These are phyloP conservation scores for Blastobasis adustella DNA, from an alignment of 2,888 invertebrate species.

Conservation along the genomic window DNA sequence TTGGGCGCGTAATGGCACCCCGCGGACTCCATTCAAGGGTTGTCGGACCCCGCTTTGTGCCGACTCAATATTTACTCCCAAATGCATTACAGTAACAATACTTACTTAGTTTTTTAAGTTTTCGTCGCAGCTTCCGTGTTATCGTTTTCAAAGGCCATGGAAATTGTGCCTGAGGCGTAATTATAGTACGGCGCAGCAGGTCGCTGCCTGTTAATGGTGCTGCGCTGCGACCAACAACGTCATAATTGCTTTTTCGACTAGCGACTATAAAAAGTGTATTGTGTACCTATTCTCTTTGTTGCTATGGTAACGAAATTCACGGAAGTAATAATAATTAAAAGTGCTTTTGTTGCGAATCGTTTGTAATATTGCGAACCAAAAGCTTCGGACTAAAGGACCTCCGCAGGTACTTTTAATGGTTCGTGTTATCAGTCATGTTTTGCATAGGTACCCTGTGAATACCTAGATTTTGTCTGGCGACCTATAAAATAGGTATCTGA, in stretches of 20 bases:
- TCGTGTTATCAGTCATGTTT: background rate
- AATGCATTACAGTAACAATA: conserved; percentile 73
- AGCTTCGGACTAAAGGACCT: too few relatives aligned
- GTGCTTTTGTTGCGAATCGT: background rate
- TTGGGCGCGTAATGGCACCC: conserved; percentile 72
- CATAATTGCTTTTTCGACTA: conserved; percentile 57
- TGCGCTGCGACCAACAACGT: conserved; percentile 39
- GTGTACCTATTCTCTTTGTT: conserved; percentile 37
- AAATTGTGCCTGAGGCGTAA: conserved; percentile 67
- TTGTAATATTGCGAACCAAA: background rate
- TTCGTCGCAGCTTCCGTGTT: conserved; percentile 71
- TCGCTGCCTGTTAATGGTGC: conserved; percentile 46
- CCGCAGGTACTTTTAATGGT: background rate
- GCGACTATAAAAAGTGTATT: conserved; percentile 40
- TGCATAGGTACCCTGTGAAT: too few relatives aligned
- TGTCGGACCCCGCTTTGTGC: conserved; percentile 63
- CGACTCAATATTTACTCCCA: conserved; percentile 73
- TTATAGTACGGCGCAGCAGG: conserved; percentile 69
- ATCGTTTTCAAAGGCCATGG: conserved; percentile 69
- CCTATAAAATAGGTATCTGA: too few relatives aligned
- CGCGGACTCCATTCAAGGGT: conserved; percentile 68
- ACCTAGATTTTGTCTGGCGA: too few relatives aligned
- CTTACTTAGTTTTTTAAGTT: conserved; percentile 70
- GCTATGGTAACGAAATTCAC: conserved; percentile 30
- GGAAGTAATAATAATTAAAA: conserved; percentile 25